A percentile compares a stretch with the other conserved stretches of the same genome.
phyloP scores from a whole-genome alignment of 2,797 vertebrate genomes.

The Antennarius maculatus region DNA sequence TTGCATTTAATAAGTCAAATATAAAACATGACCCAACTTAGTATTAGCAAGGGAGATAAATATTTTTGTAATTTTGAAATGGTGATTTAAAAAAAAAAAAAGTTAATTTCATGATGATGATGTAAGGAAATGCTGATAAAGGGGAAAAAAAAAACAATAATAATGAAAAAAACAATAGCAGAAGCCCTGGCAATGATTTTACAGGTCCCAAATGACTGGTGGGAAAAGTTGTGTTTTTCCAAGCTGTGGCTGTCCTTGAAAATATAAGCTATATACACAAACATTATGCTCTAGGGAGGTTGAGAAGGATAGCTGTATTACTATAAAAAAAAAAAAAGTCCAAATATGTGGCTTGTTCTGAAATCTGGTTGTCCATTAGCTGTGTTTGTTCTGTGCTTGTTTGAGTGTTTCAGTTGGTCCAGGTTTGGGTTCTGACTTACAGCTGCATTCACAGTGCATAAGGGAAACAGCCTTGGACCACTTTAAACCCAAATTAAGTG shows the following conservation, averaged over 20 bases:
- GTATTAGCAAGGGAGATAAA: background rate
- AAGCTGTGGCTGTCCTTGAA: slow-evolving; percentile 34
- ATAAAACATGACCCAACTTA: background rate
- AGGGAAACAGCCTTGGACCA: slow-evolving; percentile 33
- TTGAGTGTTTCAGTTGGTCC: background rate
- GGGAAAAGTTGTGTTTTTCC: slow-evolving; percentile 41
- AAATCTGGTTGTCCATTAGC: background rate
- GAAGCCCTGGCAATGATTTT: slow-evolving; percentile 8
- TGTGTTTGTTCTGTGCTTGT: slow-evolving; percentile 6
- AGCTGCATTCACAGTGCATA: slow-evolving; percentile 19
- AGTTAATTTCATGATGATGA: background rate
- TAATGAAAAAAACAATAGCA: background rate
- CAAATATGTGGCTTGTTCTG: slow-evolving; percentile 4
- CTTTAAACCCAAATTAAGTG: slow-evolving; percentile 33
- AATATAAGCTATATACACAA: slow-evolving; percentile 16
- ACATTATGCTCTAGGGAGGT: slow-evolving; percentile 21
- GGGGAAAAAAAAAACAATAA: background rate
- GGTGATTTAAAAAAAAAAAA: background rate
- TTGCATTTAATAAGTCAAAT: background rate
- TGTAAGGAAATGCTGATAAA: background rate
- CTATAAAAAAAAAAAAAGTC: slow-evolving; percentile 12
- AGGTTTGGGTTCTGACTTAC: slow-evolving; percentile 9
- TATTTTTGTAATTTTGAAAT: background rate
- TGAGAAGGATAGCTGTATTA: slow-evolving; percentile 16
- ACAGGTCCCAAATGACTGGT: slow-evolving; percentile 34